Evolutionary conservation across 2,797 vertebrate genomes (phyloP).

Genomic region (Myotis findleyi): DNA sequence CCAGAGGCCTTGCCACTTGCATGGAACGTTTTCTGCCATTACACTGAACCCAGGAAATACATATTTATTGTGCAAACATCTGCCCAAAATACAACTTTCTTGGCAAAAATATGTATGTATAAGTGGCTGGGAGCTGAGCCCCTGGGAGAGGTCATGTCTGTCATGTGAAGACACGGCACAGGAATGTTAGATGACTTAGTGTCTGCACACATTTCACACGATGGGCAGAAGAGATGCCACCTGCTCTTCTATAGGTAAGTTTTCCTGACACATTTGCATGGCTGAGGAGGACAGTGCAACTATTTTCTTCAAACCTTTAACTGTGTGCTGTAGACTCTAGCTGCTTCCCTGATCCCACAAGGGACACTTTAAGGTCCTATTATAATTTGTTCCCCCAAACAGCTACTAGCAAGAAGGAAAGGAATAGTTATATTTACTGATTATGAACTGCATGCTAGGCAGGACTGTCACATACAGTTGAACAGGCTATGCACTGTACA

Average conservation of each 20-base stretch:
- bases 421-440: neutral
- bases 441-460: neutral
- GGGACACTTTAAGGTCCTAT: neutral
- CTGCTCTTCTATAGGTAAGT: neutral
- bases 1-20: neutral
- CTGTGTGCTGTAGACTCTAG: neutral
- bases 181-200: fast-evolving
- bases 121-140: neutral
- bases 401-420: neutral
- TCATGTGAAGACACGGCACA: neutral
- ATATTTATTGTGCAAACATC: neutral
- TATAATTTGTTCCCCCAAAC: neutral
- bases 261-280: neutral
- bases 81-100: neutral
- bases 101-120: neutral
- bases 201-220: neutral
- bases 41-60: neutral
- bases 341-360: neutral
- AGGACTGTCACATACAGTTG: neutral
- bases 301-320: neutral
- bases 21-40: neutral
- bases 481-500: neutral
- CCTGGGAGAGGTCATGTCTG: neutral
- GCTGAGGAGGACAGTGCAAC: neutral
- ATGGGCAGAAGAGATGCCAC: neutral